Conservation (phyloP, 2,113 vertebrate species). For the Struthio camelus region DNA sequence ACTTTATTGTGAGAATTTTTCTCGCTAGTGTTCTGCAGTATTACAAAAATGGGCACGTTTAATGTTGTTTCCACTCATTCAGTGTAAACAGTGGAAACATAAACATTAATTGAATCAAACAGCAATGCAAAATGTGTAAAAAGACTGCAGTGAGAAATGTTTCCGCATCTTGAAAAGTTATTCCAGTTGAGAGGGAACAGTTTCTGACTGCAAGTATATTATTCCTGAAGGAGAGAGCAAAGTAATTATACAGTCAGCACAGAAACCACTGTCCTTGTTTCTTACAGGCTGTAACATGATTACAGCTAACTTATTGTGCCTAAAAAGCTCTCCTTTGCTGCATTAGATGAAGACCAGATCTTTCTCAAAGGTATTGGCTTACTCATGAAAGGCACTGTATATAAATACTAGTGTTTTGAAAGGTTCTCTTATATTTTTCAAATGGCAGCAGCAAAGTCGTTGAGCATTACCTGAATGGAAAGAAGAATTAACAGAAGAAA, state of each 20-base stretch:
- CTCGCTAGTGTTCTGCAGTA: background rate
- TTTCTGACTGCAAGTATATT: constrained; percentile 29
- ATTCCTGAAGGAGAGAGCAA: constrained; percentile 30
- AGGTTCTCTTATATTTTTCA: constrained; percentile 21
- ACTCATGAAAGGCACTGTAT: constrained; percentile 37
- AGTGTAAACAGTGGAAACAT: background rate
- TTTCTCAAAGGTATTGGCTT: constrained; percentile 71
- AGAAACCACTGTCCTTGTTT: constrained; percentile 23
- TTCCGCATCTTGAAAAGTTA: background rate
- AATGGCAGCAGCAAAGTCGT: constrained; percentile 7
- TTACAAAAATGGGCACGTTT: background rate
- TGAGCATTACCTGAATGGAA: background rate
- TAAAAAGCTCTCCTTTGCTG: constrained; percentile 50
- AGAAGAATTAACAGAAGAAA: background rate
- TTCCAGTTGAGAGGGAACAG: background rate
- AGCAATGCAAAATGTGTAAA: background rate
- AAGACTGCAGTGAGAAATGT: background rate
- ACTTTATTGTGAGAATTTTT: background rate
- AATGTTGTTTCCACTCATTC: background rate
- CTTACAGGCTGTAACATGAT: constrained; percentile 30
- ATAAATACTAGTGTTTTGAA: constrained; percentile 20
- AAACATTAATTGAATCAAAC: background rate
- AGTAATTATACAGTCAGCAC: constrained; percentile 9
- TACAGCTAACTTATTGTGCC: constrained; percentile 37
- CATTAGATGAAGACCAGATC: constrained; percentile 42